Evolutionary conservation across 2,113 vertebrate species (phyloP).

Genomic region (Ophiodon elongatus): DNA sequence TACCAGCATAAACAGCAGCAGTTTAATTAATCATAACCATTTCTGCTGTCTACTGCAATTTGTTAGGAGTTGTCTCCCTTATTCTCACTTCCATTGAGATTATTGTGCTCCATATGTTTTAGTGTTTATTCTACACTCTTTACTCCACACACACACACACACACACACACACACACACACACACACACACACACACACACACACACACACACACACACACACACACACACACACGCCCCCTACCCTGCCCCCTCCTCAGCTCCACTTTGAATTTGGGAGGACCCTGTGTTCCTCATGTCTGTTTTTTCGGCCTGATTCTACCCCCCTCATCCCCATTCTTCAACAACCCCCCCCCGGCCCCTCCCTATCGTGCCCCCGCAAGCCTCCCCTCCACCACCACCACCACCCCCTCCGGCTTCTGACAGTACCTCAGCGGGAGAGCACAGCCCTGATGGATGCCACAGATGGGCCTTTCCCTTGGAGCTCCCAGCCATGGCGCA

Average conservation of each 20-base stretch:
- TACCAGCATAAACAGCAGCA: constrained; percentile 15
- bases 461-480: constrained; percentile 83
- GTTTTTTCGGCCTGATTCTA: constrained; percentile 60
- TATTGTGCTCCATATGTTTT: constrained; percentile 40
- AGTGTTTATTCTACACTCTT: constrained; percentile 39
- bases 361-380: constrained; percentile 43
- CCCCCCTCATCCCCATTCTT: constrained; percentile 53
- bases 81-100: constrained; percentile 29
- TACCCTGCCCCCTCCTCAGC: constrained; percentile 11
- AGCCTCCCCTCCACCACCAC: constrained; percentile 46
- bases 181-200: constrained; percentile 12
- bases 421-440: constrained; percentile 82
- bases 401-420: constrained; percentile 68
- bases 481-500: constrained; percentile 73
- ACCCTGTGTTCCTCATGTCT: constrained; percentile 48
- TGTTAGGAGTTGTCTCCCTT: constrained; percentile 21
- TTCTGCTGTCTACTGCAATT: constrained; percentile 38
- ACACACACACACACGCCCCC: not conserved
- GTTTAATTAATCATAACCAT: constrained; percentile 21
- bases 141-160: constrained; percentile 13
- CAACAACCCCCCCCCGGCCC: constrained; percentile 49
- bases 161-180: constrained; percentile 13
- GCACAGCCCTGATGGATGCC: constrained; percentile 81
- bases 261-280: constrained; percentile 43
- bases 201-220: constrained; percentile 4